Evolutionary conservation across 2,888 invertebrate genomes (phyloP), one percentile per base, ranked within the genome.

Genomic region (Nineta flava): DNA sequence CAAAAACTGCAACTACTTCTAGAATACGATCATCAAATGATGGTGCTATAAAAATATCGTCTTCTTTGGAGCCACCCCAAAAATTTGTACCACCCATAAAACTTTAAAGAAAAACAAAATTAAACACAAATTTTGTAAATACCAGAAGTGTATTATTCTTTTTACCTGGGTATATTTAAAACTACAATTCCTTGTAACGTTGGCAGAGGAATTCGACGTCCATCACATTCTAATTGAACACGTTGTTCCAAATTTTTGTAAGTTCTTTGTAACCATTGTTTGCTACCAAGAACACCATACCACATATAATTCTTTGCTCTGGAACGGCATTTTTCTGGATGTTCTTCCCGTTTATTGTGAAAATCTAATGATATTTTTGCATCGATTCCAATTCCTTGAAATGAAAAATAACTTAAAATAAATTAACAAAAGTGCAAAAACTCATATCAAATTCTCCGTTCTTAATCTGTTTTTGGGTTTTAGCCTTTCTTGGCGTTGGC

Each of bases 11-110:
- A 12, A 97, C 94, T 9, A 96, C 96, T 74, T 97, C 97, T 46
- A 97, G 71, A 53, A 97, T 85, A 51, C 90, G 82, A 68, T 97
- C 97, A 66, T 97, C 97, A 62, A 96, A 94, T 12, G 91, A 88
- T 3, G 95, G 95, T 0, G 92, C 84, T 13, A 92, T 70, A 62
- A 96, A 97, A 47, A 88, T 76, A 60, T 93, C 93, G 57, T 91
- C 92, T 58, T 87, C 90, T 61, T 92, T 86, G 2, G 83, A 83
- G 5, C 90, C 90, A 47, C 96, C 96, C 97, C 97, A 97, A 67
- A 97, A 97, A 68, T 96, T 96, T 31, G 94, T 93, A 44, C 97
- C 97, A 5, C 96, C 96, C 86, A 95, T 94, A 67, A 96, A 96
- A 60, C 94, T 94, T 53, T n/a, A 62, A 6, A 26, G 71, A 61